Conservation (phyloP, 2,888 invertebrate species). For the Eumerus sabulonum region DNA sequence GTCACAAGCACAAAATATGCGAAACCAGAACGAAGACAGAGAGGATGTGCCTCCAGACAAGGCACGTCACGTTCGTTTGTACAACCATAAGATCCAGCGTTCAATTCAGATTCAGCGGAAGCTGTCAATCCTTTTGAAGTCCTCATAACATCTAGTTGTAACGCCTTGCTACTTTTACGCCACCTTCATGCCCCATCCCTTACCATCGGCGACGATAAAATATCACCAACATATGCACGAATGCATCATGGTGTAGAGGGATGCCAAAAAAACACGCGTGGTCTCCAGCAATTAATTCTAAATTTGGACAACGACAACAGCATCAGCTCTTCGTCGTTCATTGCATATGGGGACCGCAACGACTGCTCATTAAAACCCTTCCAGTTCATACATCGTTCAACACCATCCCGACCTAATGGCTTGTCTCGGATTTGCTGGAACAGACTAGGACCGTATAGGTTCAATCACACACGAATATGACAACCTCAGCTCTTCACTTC, state of each 20-base stretch:
- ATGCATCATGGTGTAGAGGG: constrained; percentile 15
- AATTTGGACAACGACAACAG: constrained; percentile 44
- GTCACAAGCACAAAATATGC: constrained; percentile 40
- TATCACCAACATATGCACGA: constrained; percentile 40
- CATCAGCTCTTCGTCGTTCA: neutral
- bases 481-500: constrained; percentile 1
- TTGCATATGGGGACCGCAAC: constrained; percentile 12
- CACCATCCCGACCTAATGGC: constrained; percentile 11
- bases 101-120: constrained; percentile 26
- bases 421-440: constrained; percentile 10
- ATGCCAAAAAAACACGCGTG: constrained; percentile 38
- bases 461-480: constrained; percentile 26
- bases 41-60: constrained; percentile 15
- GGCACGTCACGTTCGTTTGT: neutral
- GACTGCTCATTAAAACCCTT: constrained; percentile 39
- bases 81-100: neutral
- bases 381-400: constrained; percentile 18
- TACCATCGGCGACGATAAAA: constrained; percentile 24
- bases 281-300: constrained; percentile 53
- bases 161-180: constrained; percentile 23
- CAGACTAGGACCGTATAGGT: constrained; percentile 8
- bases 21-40: neutral
- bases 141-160: constrained; percentile 45
- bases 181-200: neutral
- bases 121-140: constrained; percentile 61